Evolutionary conservation across 2,888 invertebrate genomes (phyloP), one percentile per base, ranked within the genome.

Genomic region (Heliconius cydno): DNA sequence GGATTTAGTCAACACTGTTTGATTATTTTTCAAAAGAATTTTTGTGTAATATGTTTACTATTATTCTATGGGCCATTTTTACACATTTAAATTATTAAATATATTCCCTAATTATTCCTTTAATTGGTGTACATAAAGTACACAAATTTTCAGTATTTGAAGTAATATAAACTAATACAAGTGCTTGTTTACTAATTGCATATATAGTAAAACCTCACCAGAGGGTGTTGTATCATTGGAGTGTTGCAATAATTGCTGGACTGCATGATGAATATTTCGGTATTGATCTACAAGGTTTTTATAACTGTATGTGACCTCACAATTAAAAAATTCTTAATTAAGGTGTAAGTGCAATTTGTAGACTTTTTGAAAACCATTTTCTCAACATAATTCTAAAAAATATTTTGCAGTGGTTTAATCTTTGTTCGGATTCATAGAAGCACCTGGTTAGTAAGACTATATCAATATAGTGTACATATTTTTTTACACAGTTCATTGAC

Each of bases 401-500:
- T n/a, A 60, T 60, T 60, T 60, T 10, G 9, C 22, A 57, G 6
- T 57, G 57, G 19, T 19, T 57, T 57, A 7, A 57, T 57, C 9
- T 57, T 7, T 34, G 57, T 22, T 57, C 22, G 5, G 19, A 57
- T 57, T 57, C 9, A 57, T 22, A 3, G 22, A 57, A 57, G 7
- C 22, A 60, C 9, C n/a, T 10, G 60, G 19, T n/a, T 7, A 19
- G 19, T 60, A n/a, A 60, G 10, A 60, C 9, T 57, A 57, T 52
- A 52, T 41, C n/a, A 60, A n/a, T n/a, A 22, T 57, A 9, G 9
- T 22, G 57, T n/a, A n/a, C 10, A 60, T 10, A 10, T 10, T 60
- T 57, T n/a, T 60, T 60, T 60, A 60, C 19, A 60, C 60, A 60
- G 60, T 60, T n/a, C 60, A 60, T n/a, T 60, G 60, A 60, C 60